Conservation (phyloP, 2,113 vertebrate genomes). For the Hemibagrus wyckioides region DNA sequence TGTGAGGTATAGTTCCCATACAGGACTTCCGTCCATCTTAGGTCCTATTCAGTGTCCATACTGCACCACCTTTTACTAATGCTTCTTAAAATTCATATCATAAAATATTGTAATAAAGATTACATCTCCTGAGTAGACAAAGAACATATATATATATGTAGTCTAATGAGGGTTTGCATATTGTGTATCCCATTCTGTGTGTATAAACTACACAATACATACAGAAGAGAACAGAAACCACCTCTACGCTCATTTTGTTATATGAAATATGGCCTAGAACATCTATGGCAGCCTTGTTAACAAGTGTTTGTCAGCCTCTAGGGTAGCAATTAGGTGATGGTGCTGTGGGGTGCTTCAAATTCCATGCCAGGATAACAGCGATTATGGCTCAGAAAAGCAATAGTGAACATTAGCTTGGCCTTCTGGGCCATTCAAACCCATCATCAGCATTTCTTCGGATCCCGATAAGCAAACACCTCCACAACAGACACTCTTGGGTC, state of each 20-base stretch:
- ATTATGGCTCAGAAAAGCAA: not conserved
- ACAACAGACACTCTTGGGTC: not conserved
- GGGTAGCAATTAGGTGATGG: constrained; percentile 24
- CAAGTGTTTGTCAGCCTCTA: not conserved
- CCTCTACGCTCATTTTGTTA: not conserved
- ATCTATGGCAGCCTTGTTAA: not conserved
- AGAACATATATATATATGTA: not conserved
- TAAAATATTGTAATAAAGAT: not conserved
- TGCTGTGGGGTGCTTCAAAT: constrained; percentile 20
- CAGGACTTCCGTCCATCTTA: constrained; percentile 28
- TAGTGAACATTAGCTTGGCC: not conserved
- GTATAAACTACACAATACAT: not conserved
- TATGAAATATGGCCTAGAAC: not conserved
- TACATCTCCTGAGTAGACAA: not conserved
- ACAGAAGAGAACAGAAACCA: not conserved
- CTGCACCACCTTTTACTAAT: not conserved
- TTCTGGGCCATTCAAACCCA: not conserved
- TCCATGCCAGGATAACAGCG: not conserved
- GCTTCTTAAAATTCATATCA: not conserved
- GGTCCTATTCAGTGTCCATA: constrained; percentile 2
- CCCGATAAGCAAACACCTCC: constrained; percentile 10
- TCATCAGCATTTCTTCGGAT: constrained; percentile 4
- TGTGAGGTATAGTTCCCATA: constrained; percentile 70
- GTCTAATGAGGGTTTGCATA: not conserved
- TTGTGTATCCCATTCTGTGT: not conserved